A percentile compares a stretch with the other conserved stretches of the same genome.
Evolutionary conservation across 1,140 invertebrate species (phyloP).

Genomic region (Atta colombica): DNA sequence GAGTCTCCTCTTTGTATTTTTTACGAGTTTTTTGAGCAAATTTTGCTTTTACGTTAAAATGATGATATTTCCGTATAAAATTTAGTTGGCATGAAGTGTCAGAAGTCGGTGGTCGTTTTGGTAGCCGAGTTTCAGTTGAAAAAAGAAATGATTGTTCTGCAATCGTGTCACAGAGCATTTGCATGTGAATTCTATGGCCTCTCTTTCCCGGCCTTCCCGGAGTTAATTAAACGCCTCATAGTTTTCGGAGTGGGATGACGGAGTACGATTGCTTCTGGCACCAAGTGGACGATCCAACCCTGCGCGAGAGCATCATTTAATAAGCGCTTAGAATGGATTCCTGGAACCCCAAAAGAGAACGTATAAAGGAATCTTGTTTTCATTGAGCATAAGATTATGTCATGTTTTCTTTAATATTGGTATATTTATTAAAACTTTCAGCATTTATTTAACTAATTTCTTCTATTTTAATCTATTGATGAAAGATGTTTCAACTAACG

Average conservation of each 20-base stretch:
- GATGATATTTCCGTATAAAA: constrained; percentile 21
- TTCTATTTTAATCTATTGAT: constrained; percentile 1
- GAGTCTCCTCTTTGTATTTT: not conserved
- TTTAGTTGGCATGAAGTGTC: constrained; percentile 49
- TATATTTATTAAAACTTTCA: not conserved
- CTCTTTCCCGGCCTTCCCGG: constrained; percentile 64
- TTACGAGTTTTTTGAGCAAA: not conserved
- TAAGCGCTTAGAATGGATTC: constrained; percentile 71
- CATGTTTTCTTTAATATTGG: not conserved
- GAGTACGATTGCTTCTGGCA: constrained; percentile 76
- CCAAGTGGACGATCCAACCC: constrained; percentile 78
- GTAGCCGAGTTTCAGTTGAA: constrained; percentile 63
- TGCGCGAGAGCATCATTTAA: constrained; percentile 76
- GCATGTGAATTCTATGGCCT: constrained; percentile 78
- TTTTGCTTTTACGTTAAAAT: constrained; percentile 24
- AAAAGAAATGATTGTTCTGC: constrained; percentile 72
- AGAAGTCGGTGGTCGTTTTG: constrained; percentile 38
- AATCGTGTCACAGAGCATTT: constrained; percentile 74
- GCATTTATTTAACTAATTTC: not conserved
- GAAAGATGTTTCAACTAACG: not conserved
- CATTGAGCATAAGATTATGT: constrained; percentile 13
- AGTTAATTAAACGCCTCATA: constrained; percentile 84
- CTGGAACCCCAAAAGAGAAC: constrained; percentile 6
- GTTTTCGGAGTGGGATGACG: constrained; percentile 78
- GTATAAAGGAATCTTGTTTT: constrained; percentile 21